These are phyloP conservation scores for Aphaenogaster ashmeadi DNA, from an alignment of 1,140 invertebrate species.

Conservation along the genomic window DNA sequence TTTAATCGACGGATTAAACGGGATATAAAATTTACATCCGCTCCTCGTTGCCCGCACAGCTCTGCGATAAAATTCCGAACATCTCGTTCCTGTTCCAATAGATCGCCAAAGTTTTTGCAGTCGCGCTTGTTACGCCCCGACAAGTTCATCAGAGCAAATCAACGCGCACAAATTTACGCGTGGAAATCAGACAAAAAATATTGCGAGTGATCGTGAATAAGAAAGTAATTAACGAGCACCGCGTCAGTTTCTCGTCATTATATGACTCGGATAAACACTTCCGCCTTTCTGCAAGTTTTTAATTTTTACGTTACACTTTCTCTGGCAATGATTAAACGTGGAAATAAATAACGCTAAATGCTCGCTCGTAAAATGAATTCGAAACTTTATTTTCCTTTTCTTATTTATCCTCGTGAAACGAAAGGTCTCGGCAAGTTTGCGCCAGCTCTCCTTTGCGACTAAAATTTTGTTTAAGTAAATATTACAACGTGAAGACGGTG, in stretches of 20 bases:
- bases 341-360: conserved; percentile 1
- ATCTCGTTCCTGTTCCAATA: not conserved
- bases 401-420: not conserved
- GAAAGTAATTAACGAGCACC: not conserved
- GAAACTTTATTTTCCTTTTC: not conserved
- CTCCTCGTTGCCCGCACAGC: not conserved
- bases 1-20: conserved; percentile 36
- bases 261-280: not conserved
- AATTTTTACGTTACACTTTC: not conserved
- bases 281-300: not conserved
- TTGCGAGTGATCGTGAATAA: not conserved
- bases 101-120: not conserved
- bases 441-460: not conserved
- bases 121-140: not conserved
- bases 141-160: not conserved
- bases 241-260: not conserved
- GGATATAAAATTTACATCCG: conserved; percentile 42
- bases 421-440: not conserved
- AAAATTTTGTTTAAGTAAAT: conserved; percentile 28
- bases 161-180: not conserved
- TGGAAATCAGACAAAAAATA: not conserved
- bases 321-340: not conserved
- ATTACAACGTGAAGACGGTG: not conserved
- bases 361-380: not conserved
- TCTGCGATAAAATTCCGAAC: conserved; percentile 11